Base-by-base conservation (phyloP, 2,797 vertebrate genomes). In the Sebastes kiyomatsui region DNA sequence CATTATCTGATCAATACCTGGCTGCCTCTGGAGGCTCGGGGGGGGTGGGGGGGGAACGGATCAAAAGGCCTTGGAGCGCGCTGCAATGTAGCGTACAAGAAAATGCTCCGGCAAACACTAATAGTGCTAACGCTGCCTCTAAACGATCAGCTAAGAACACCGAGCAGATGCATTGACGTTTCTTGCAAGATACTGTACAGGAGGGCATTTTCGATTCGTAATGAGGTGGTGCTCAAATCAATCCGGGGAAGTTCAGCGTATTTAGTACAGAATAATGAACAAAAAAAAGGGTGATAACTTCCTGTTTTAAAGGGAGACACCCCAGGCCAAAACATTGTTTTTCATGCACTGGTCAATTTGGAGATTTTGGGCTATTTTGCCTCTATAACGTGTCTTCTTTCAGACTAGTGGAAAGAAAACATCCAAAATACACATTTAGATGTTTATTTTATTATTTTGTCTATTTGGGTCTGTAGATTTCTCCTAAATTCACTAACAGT, bases 1-100 rank as follows among this genome's bases (percentile, higher is more conserved):
- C 90, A 94, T 94, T 93, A 93, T 72, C 75, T 2, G 82, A 94
- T 95, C 93, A 35, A 95, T 94, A 93, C 70, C 77, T 73, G 72
- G 77, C 85, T 76, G 83, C 87, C 88, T 88, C 86, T 49, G 64
- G 86, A 88, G 91, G 71, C 75, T 86, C 12, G 4, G 49, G 5
- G 35, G 35, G 35, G 2, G 0, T 0, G 33, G 0, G 8, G 16
- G 4, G 20, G 23, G 56, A 38, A 67, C 68, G 60, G 84, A 90
- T 91, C 88, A 90, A 90, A 92, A 80, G 90, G 86, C 83, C 84
- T 88, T 64, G 86, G 70, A 80, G 82, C 55, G 20, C 67, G 58
- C 77, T 56, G 84, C 80, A 49, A 72, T 69, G 87, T 49, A 79
- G 74, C 23, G 55, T 35, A 82, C 77, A 82, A 81, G 80, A 84